phyloP scores from a whole-genome alignment of 2,797 vertebrate genomes.

The Mus caroli region DNA sequence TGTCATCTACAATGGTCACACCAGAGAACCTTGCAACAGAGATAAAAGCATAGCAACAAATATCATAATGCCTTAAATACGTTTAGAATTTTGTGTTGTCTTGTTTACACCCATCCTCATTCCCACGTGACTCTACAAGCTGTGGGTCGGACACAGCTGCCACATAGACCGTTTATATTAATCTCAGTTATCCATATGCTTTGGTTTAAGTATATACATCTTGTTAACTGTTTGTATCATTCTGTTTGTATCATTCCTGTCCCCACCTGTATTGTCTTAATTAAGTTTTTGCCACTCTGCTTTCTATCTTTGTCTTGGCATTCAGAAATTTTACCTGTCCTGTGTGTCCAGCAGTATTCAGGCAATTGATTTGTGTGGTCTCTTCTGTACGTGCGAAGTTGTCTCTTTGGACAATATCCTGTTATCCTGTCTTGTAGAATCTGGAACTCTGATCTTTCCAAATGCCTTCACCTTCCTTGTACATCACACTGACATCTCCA shows the following conservation, averaged over 20 bases:
- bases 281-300: background rate
- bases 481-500: background rate
- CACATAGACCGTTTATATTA: background rate
- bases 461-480: background rate
- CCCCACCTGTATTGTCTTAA: background rate
- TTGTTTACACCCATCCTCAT: too few relatives aligned
- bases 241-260: background rate
- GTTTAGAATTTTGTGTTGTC: background rate
- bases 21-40: background rate
- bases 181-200: background rate
- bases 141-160: background rate
- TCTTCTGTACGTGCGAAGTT: background rate
- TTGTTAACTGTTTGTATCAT: slow-evolving; percentile 3
- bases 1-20: background rate
- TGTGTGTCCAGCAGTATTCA: background rate
- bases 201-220: background rate
- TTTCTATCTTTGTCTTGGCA: background rate
- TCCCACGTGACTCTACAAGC: background rate
- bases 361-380: background rate
- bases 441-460: background rate
- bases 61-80: background rate
- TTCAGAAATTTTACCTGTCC: background rate
- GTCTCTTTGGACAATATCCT: background rate
- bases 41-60: too few relatives aligned
- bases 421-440: background rate